Percentiles rank a stretch among this genome's conserved stretches.
Evolutionary conservation across 2,888 invertebrate species (phyloP).

Genomic region (Listrodromus nycthemerus): DNA sequence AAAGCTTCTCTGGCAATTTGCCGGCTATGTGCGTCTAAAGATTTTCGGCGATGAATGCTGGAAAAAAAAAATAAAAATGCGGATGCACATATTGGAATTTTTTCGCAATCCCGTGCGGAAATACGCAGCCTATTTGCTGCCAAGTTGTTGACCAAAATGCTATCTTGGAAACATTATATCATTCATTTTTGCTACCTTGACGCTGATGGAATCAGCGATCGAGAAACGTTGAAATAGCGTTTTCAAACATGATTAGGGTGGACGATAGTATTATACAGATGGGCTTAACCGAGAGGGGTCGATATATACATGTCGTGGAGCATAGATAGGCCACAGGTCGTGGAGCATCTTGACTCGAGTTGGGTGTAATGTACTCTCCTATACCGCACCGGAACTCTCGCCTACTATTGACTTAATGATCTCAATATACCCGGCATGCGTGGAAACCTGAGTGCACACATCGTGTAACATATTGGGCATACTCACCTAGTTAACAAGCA

Average conservation of each 20-base stretch:
- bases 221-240: conserved; percentile 9
- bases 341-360: conserved; percentile 37
- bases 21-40: no score
- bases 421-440: conserved; percentile 68
- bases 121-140: no score
- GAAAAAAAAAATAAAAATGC: no score
- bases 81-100: no score
- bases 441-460: conserved; percentile 75
- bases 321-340: conserved; percentile 35
- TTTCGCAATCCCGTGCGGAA: no score
- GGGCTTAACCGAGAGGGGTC: conserved; percentile 13
- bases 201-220: background rate
- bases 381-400: conserved; percentile 71
- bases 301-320: background rate
- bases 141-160: no score
- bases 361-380: conserved; percentile 36
- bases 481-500: conserved; percentile 76
- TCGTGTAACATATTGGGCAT: conserved; percentile 75
- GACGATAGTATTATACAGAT: background rate
- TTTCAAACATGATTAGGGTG: background rate
- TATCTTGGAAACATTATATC: no score
- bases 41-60: no score
- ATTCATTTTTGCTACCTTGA: background rate
- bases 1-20: no score
- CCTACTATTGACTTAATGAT: conserved; percentile 76